Evolutionary conservation across 2,113 vertebrate species (phyloP).

Genomic region (Ardeotis arabs): DNA sequence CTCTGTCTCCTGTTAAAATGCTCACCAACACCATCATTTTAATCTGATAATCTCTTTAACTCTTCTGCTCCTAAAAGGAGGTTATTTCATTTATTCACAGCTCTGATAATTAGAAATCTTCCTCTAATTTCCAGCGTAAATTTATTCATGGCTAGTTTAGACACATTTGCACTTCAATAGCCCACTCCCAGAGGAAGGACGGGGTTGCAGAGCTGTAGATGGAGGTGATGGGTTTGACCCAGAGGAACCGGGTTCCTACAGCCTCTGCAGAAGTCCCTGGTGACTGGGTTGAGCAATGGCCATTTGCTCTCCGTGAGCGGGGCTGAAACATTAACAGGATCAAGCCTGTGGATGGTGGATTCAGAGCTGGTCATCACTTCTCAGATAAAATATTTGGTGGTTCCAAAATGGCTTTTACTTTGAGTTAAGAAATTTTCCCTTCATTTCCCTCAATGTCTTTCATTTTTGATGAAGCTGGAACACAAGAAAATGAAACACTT

Average conservation of each 20-base stretch:
- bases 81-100: not conserved
- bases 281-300: not conserved
- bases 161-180: slow-evolving; percentile 48
- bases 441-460: not conserved
- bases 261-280: not conserved
- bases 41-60: not conserved
- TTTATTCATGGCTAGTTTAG: slow-evolving; percentile 54
- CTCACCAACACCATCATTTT: not conserved
- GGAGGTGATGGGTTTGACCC: slow-evolving; percentile 27
- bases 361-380: not conserved
- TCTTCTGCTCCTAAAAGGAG: not conserved
- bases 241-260: not conserved
- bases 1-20: not conserved
- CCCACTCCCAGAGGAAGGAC: not conserved
- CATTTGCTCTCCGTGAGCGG: not conserved
- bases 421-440: not conserved
- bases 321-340: not conserved
- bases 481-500: not conserved
- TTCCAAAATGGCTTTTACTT: not conserved
- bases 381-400: not conserved
- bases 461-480: not conserved
- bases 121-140: slow-evolving; percentile 38
- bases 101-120: slow-evolving; percentile 41
- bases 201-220: not conserved
- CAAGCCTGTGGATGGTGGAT: not conserved